Percentiles rank a stretch among this genome's conserved stretches.
phyloP scores from a whole-genome alignment of 2,113 vertebrate genomes.

The Daubentonia madagascariensis region DNA sequence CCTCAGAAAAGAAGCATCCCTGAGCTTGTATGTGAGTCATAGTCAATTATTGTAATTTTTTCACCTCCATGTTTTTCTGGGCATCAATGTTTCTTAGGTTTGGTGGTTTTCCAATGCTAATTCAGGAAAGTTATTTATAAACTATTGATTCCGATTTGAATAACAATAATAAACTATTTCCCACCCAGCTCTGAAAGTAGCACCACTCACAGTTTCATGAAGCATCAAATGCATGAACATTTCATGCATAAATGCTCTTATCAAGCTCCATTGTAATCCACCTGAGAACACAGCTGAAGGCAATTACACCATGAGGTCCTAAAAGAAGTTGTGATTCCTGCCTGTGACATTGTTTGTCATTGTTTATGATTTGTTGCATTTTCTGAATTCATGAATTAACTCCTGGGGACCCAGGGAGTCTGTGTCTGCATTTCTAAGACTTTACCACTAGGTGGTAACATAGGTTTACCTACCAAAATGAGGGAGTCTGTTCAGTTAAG shows the following conservation, averaged over 20 bases:
- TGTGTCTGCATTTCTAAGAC: neutral
- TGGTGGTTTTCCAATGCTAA: neutral
- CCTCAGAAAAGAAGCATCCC: neutral
- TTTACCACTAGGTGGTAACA: neutral
- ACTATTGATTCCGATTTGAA: neutral
- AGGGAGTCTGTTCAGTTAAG: neutral
- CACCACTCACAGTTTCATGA: neutral
- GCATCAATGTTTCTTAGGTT: neutral
- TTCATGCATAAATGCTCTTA: neutral
- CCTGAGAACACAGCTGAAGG: neutral
- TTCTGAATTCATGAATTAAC: neutral
- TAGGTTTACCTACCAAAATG: neutral
- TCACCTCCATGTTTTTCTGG: neutral
- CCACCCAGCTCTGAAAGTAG: neutral
- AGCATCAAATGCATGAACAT: neutral
- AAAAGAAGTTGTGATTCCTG: neutral
- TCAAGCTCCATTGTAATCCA: neutral
- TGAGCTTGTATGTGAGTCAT: neutral
- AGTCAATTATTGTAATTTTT: neutral
- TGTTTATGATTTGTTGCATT: neutral
- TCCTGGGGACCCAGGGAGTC: neutral
- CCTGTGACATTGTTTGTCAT: neutral
- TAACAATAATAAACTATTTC: neutral
- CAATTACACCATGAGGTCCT: neutral
- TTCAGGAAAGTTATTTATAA: neutral